Conservation (phyloP, 2,888 invertebrate species). For the Archaeoteleia sp. region DNA sequence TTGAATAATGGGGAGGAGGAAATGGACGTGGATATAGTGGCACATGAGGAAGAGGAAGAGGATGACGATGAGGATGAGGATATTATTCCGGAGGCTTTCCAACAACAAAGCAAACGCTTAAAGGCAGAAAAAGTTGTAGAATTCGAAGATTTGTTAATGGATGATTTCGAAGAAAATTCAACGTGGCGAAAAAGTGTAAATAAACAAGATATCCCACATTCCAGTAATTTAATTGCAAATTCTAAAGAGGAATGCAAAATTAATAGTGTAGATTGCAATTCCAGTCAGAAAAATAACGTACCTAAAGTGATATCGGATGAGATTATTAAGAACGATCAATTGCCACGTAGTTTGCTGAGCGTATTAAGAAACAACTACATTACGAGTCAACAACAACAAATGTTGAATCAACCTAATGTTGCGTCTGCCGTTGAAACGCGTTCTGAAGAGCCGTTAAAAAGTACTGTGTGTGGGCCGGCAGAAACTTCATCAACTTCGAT, state of each 20-base stretch:
- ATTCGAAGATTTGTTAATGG: constrained; percentile 54
- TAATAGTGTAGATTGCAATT: constrained; percentile 12
- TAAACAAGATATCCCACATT: constrained; percentile 1
- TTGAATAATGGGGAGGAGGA: too few relatives aligned
- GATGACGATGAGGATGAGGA: constrained; percentile 56
- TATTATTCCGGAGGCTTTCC: constrained; percentile 57
- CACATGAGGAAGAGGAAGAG: constrained; percentile 25
- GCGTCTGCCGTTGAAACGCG: neutral
- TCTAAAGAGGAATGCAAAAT: constrained; percentile 1
- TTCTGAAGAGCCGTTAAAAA: neutral
- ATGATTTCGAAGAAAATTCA: constrained; percentile 47
- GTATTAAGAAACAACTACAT: constrained; percentile 49
- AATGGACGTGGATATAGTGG: constrained; percentile 1
- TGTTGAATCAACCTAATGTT: too few relatives aligned
- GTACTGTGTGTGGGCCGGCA: too few relatives aligned
- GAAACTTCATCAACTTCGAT: too few relatives aligned
- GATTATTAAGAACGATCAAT: constrained; percentile 63
- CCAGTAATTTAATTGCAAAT: neutral
- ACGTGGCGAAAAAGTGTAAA: constrained; percentile 29
- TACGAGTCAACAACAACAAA: constrained; percentile 6
- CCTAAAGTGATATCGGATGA: constrained; percentile 66
- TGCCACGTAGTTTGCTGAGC: constrained; percentile 58
- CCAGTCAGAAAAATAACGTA: constrained; percentile 25
- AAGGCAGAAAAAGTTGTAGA: constrained; percentile 41
- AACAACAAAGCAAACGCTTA: constrained; percentile 9